Evolutionary conservation across 2,113 vertebrate species (phyloP).

Genomic region (Thamnophis sirtalis): DNA sequence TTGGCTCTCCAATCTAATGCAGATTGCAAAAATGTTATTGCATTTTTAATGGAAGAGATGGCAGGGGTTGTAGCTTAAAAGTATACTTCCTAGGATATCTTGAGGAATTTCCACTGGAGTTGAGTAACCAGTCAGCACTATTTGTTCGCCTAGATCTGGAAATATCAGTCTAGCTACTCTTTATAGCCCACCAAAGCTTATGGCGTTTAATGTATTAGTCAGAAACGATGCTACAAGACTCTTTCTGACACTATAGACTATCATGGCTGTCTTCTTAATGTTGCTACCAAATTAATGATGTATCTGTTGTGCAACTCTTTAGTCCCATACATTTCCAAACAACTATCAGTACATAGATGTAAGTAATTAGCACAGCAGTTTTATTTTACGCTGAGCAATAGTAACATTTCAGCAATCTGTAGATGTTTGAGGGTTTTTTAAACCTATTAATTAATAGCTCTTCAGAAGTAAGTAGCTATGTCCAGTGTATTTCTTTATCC

Average conservation of each 20-base stretch:
- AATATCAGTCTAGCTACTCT: neutral
- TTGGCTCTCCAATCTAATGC: neutral
- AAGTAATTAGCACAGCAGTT: neutral
- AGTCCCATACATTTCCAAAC: neutral
- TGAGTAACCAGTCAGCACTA: neutral
- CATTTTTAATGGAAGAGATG: neutral
- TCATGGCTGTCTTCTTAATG: neutral
- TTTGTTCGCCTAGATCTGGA: neutral
- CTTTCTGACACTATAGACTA: neutral
- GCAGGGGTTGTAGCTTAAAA: neutral
- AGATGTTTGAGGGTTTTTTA: neutral
- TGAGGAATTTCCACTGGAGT: neutral
- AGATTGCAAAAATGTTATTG: neutral
- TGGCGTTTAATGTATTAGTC: neutral
- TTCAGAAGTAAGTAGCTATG: constrained; percentile 33
- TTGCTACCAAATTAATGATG: neutral
- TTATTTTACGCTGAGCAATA: neutral
- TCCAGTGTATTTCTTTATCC: constrained; percentile 9
- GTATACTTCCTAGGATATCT: neutral
- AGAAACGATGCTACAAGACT: neutral
- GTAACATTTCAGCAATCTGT: constrained; percentile 13
- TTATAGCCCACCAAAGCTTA: neutral
- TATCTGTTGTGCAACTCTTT: rapidly evolving
- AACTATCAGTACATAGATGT: neutral
- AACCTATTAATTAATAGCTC: constrained; percentile 31